A percentile compares a stretch with the other conserved stretches of the same genome.
Conservation (phyloP, 2,888 invertebrate genomes). For the Priocnemis perturbator region DNA sequence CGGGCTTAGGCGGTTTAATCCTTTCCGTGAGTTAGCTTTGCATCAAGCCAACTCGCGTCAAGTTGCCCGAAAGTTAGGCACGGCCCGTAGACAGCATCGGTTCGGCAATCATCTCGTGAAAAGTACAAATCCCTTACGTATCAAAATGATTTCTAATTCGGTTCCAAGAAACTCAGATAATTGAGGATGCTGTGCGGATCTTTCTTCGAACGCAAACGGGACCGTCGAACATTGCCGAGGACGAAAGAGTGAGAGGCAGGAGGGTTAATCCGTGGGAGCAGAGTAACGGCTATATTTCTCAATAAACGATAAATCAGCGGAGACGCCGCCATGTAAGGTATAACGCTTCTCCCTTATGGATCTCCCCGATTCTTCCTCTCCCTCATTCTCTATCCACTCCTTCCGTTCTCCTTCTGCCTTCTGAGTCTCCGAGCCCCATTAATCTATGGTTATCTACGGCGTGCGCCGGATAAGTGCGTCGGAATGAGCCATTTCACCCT, state of each 20-base stretch:
- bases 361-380: conserved; percentile 47
- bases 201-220: conserved; percentile 3
- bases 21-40: conserved; percentile 64
- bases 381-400: conserved; percentile 50
- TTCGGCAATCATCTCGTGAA: too few species aligned
- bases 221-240: conserved; percentile 31
- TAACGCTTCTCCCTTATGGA: conserved; percentile 58
- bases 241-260: conserved; percentile 40
- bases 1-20: conserved; percentile 67
- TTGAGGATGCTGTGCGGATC: background rate
- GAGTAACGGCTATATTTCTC: conserved; percentile 73
- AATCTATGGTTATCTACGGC: conserved; percentile 75
- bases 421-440: conserved; percentile 69
- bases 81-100: too few species aligned
- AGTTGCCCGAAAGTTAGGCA: conserved; percentile 36
- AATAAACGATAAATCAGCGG: conserved; percentile 75
- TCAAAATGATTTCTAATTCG: too few species aligned
- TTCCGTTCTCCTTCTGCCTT: conserved; percentile 57
- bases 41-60: conserved; percentile 56
- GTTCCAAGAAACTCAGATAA: too few species aligned
- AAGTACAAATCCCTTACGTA: too few species aligned
- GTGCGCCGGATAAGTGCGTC: conserved; percentile 73
- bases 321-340: conserved; percentile 60
- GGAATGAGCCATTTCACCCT: conserved; percentile 75
- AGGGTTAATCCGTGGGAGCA: conserved; percentile 68